These are phyloP conservation scores for Conomelus anceps DNA, from an alignment of 2,888 invertebrate genomes.

Conservation along the genomic window DNA sequence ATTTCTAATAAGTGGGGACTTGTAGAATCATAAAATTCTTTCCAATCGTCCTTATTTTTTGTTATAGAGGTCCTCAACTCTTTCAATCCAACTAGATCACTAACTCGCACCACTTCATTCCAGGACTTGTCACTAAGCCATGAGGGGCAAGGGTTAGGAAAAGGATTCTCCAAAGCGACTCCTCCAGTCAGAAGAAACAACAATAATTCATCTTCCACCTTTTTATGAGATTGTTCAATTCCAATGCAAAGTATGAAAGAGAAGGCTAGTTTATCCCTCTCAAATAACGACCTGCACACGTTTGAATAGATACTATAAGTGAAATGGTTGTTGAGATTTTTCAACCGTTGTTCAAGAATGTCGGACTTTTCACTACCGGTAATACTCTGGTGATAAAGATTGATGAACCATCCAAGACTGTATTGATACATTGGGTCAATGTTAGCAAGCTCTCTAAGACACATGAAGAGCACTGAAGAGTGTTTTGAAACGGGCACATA, in stretches of 20 bases:
- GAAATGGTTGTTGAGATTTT: slow-evolving; percentile 71
- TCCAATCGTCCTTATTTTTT: slow-evolving; percentile 57
- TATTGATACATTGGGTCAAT: slow-evolving; percentile 97
- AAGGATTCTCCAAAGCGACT: slow-evolving; percentile 70
- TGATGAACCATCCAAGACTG: slow-evolving; percentile 84
- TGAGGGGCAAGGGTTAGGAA: slow-evolving; percentile 69
- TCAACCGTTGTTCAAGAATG: slow-evolving; percentile 58
- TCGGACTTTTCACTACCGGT: slow-evolving; percentile 63
- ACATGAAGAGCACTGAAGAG: slow-evolving; percentile 83
- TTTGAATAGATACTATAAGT: slow-evolving; percentile 84
- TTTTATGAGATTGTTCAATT: slow-evolving; percentile 52
- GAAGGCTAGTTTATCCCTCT: slow-evolving; percentile 89
- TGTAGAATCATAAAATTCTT: slow-evolving; percentile 67
- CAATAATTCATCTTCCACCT: slow-evolving; percentile 65
- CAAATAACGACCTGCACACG: slow-evolving; percentile 89
- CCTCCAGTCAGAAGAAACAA: slow-evolving; percentile 86
- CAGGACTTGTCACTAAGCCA: slow-evolving; percentile 89
- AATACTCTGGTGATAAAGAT: slow-evolving; percentile 61
- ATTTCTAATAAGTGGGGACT: slow-evolving; percentile 63
- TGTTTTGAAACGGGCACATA: slow-evolving; percentile 83
- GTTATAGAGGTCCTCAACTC: slow-evolving; percentile 54
- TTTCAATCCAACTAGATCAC: slow-evolving; percentile 53
- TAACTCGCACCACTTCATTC: slow-evolving; percentile 72
- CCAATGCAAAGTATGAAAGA: slow-evolving; percentile 78
- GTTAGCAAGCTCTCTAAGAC: slow-evolving; percentile 79